Evolutionary conservation across 2,113 vertebrate species (phyloP).

Genomic region (Oryzias celebensis): DNA sequence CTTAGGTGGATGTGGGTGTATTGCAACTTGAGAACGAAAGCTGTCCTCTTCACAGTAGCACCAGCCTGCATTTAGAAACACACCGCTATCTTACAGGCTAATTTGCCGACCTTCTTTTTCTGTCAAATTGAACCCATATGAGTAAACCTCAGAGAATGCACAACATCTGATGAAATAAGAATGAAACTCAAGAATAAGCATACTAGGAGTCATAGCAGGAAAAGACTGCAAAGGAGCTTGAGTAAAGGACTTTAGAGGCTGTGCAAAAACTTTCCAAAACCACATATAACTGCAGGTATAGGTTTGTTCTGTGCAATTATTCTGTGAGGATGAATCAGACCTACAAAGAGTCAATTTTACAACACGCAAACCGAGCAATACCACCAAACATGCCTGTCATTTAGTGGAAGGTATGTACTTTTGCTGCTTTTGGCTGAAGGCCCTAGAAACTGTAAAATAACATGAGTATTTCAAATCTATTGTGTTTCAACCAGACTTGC

Average conservation of each 20-base stretch:
- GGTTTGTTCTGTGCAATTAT: too few relatives aligned
- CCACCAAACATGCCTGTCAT: slow-evolving; percentile 13
- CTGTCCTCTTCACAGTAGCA: slow-evolving; percentile 54
- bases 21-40: slow-evolving; percentile 59
- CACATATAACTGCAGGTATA: too few relatives aligned
- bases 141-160: slow-evolving; percentile 13
- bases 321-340: too few relatives aligned
- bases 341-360: too few relatives aligned
- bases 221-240: too few relatives aligned
- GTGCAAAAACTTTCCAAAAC: too few relatives aligned
- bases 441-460: slow-evolving; percentile 10
- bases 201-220: too few relatives aligned
- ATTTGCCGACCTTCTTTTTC: slow-evolving; percentile 41
- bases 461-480: slow-evolving; percentile 25
- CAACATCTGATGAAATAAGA: background rate
- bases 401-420: slow-evolving; percentile 5
- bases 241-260: too few relatives aligned
- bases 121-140: slow-evolving; percentile 33
- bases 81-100: slow-evolving; percentile 47
- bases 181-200: too few relatives aligned
- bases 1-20: slow-evolving; percentile 67
- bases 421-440: slow-evolving; percentile 21
- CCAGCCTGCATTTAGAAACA: slow-evolving; percentile 54
- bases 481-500: background rate
- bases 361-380: slow-evolving; percentile 1